Evolutionary conservation across 2,113 vertebrate genomes (phyloP).

Genomic region (Leuciscus idus): DNA sequence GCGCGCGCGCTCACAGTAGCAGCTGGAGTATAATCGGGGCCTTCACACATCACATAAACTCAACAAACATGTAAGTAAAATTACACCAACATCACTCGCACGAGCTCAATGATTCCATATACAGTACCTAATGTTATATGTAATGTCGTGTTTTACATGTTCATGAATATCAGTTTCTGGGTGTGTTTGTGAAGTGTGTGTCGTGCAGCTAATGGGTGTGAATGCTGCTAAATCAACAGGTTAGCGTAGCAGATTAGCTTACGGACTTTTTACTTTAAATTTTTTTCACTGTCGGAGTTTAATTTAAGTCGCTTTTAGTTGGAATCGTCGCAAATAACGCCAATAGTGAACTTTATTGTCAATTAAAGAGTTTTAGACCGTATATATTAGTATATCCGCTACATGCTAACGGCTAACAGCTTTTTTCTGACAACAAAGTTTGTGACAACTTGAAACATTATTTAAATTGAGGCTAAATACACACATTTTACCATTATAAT

Average conservation of each 20-base stretch:
- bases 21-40: neutral
- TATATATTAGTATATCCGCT: neutral
- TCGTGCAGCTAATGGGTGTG: slow-evolving; percentile 7
- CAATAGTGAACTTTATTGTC: neutral
- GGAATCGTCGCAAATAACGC: neutral
- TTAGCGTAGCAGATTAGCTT: slow-evolving; percentile 10
- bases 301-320: neutral
- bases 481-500: neutral
- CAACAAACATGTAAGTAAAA: slow-evolving; percentile 22
- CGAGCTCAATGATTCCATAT: neutral
- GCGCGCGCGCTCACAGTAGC: neutral
- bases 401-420: slow-evolving; percentile 18
- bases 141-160: neutral
- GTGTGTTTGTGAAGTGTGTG: neutral
- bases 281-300: neutral
- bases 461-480: no score
- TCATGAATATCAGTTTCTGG: neutral
- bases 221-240: slow-evolving; percentile 12
- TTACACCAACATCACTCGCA: neutral
- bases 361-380: neutral
- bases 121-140: no score
- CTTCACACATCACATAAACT: neutral
- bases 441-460: neutral
- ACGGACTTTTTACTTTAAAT: neutral
- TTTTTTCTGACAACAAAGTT: slow-evolving; percentile 3